Percentiles rank a stretch among this genome's conserved stretches.
Conservation (phyloP, 1,140 invertebrate genomes). For the Bombus breviceps region DNA sequence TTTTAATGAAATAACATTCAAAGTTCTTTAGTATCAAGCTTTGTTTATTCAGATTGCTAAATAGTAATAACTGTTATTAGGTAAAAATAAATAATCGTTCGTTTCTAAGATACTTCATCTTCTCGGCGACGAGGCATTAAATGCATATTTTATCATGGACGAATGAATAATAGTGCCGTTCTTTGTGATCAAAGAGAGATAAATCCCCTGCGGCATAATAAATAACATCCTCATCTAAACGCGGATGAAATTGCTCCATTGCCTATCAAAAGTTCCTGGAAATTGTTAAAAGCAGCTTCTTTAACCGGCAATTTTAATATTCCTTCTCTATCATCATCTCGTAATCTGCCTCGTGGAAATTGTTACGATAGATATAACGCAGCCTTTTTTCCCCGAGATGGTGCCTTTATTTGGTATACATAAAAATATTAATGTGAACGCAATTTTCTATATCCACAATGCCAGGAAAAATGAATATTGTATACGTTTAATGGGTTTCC, state of each 20-base stretch:
- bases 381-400: neutral
- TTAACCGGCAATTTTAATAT: slow-evolving; percentile 15
- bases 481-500: too few species aligned
- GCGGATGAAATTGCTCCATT: slow-evolving; percentile 21
- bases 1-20: too few species aligned
- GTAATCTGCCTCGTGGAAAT: neutral
- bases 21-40: too few species aligned
- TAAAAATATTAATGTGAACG: slow-evolving; percentile 9
- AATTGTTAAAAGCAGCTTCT: slow-evolving; percentile 21
- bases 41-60: neutral
- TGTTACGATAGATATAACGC: slow-evolving; percentile 3
- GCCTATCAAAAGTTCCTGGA: slow-evolving; percentile 16
- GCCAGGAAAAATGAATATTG: neutral
- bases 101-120: slow-evolving; percentile 16
- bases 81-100: neutral
- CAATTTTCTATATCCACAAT: neutral
- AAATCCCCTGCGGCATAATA: slow-evolving; percentile 46
- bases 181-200: slow-evolving; percentile 44
- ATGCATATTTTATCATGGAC: neutral
- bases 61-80: neutral
- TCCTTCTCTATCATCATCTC: neutral
- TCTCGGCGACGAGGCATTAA: slow-evolving; percentile 11
- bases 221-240: slow-evolving; percentile 40
- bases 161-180: slow-evolving; percentile 37
- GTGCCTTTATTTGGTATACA: slow-evolving; percentile 4